A percentile compares a stretch with the other conserved stretches of the same genome.
Conservation (phyloP, 2,888 invertebrate species). For the Orchesella flavescens region DNA sequence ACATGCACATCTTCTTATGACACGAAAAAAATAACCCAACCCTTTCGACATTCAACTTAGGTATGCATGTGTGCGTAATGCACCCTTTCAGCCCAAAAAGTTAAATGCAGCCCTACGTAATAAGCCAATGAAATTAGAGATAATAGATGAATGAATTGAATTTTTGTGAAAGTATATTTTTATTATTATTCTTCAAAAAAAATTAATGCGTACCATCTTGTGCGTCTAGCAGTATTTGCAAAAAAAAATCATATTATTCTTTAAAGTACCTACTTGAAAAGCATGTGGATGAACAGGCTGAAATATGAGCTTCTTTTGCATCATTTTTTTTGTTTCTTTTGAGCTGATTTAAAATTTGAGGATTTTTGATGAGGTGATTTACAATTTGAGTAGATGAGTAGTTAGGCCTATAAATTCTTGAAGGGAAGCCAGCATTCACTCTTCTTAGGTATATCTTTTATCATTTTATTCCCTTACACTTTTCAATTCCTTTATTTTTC, state of each 20-base stretch:
- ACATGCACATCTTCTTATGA: constrained; percentile 5
- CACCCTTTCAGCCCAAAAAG: background rate
- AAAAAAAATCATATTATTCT: too few species aligned
- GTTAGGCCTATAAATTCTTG: background rate
- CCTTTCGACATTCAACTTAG: constrained; percentile 11
- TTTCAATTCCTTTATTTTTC: constrained; percentile 13
- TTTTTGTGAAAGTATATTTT: constrained; percentile 51
- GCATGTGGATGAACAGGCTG: too few species aligned
- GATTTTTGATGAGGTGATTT: background rate
- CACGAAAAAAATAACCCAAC: background rate
- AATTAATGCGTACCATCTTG: background rate
- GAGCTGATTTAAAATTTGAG: background rate
- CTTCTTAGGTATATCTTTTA: background rate
- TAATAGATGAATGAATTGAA: constrained; percentile 10
- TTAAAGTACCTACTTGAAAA: too few species aligned
- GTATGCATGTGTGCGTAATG: background rate
- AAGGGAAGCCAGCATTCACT: background rate
- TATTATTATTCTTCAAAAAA: constrained; percentile 10
- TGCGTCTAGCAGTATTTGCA: too few species aligned
- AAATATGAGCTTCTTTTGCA: too few species aligned
- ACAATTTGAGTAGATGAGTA: background rate
- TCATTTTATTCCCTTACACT: background rate
- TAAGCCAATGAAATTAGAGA: background rate
- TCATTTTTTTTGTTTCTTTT: too few species aligned
- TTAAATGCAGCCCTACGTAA: background rate